Evolutionary conservation across 2,888 invertebrate species (phyloP).

Genomic region (Isotomurus palustris): DNA sequence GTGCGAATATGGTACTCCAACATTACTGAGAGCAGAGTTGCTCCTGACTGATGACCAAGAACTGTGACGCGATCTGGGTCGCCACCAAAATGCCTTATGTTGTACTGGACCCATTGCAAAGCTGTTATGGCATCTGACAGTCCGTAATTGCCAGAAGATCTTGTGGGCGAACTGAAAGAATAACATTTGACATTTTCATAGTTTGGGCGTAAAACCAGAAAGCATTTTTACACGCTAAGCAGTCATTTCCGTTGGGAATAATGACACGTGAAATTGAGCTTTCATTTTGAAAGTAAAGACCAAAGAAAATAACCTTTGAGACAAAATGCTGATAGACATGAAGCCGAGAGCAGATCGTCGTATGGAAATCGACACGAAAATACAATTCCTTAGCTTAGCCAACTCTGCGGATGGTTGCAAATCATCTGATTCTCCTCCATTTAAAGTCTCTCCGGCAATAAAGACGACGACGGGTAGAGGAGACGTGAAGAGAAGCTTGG

Average conservation of each 20-base stretch:
- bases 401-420: constrained; percentile 70
- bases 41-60: constrained; percentile 80
- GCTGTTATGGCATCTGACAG: constrained; percentile 73
- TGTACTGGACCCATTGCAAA: constrained; percentile 72
- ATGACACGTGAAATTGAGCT: too few relatives aligned
- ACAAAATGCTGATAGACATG: constrained; percentile 55
- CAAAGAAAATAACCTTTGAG: constrained; percentile 33
- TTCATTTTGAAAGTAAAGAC: not conserved
- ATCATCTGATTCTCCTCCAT: constrained; percentile 47
- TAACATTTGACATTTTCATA: too few relatives aligned
- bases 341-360: constrained; percentile 69
- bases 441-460: constrained; percentile 69
- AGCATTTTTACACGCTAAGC: too few relatives aligned
- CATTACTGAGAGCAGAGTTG: constrained; percentile 73
- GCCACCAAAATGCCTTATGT: constrained; percentile 80
- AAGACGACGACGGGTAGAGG: constrained; percentile 78
- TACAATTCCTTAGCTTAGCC: constrained; percentile 70
- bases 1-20: constrained; percentile 57
- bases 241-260: too few relatives aligned
- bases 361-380: constrained; percentile 83
- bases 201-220: too few relatives aligned
- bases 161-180: constrained; percentile 57
- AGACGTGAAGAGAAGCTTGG: constrained; percentile 69
- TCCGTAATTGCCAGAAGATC: constrained; percentile 79
- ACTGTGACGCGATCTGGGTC: constrained; percentile 66